Evolutionary conservation across 2,113 vertebrate species (phyloP).

Genomic region (Mesoclemmys tuberculata): DNA sequence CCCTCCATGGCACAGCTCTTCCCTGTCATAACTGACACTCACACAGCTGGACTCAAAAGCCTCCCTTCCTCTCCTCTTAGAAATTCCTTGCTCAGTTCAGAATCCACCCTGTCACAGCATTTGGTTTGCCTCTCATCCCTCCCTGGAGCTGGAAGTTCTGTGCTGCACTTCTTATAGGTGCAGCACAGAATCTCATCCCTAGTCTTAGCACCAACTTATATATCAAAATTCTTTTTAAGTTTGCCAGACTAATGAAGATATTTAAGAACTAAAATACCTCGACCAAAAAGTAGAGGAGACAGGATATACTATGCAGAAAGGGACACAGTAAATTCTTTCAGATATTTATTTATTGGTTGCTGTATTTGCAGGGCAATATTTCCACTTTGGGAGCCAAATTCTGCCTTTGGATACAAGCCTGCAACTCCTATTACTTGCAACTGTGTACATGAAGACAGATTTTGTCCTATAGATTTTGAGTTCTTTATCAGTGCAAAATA

Average conservation of each 20-base stretch:
- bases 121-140: neutral
- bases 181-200: neutral
- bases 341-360: neutral
- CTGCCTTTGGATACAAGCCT: neutral
- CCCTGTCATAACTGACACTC: neutral
- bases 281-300: neutral
- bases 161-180: neutral
- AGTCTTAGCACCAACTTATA: neutral
- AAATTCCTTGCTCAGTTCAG: neutral
- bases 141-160: neutral
- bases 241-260: neutral
- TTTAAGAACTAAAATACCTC: conserved; percentile 15
- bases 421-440: neutral
- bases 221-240: neutral
- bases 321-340: neutral
- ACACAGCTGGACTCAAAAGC: neutral
- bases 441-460: neutral
- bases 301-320: conserved; percentile 17
- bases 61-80: neutral
- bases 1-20: neutral
- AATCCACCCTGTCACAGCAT: neutral
- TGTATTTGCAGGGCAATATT: neutral
- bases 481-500: neutral
- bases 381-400: neutral
- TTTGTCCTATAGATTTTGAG: neutral